Base-by-base conservation (phyloP, 2,888 invertebrate species). In the Hofmannophila pseudospretella region DNA sequence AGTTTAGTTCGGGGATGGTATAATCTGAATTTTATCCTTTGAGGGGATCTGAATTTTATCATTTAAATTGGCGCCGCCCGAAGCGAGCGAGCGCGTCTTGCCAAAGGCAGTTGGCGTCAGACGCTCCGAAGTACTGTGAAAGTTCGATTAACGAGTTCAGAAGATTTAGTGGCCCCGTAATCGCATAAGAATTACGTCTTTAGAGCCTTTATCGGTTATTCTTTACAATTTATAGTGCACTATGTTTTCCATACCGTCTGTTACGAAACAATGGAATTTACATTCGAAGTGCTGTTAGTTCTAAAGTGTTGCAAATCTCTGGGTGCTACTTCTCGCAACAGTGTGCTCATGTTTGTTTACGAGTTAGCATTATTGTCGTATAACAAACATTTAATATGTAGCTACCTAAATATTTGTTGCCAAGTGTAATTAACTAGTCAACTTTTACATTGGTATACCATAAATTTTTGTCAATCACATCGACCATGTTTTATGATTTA, bases 91-190 rank as follows among this genome's bases (percentile, higher is more conserved):
- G 62, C 62, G 70, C 47, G 60, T 57, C 49, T 70, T 81, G 82
- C 75, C 80, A 80, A 74, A 73, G 76, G 71, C 80, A 80, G 78
- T 75, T 74, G 75, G 77, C 78, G 78, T 72, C 78, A 71, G 68
- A 52, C 66, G 68, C 66, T 56, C 54, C 58, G 63, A 69, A 76
- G 74, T 72, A 73, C 77, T 78, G 73, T 64, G 66, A 68, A 80
- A 82, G 62, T 82, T 82, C 79, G 75, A 81, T 81, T 80, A 82
- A 82, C 79, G 80, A 81, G 77, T 78, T 79, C 62, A 49, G 55
- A 77, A 81, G 81, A 81, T 81, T 81, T 82, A 82, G 75, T 80
- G 65, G 64, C 48, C 51, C 58, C 58, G 73, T 79, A 75, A 81
- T 77, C 75, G 70, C 64, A 64, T 67, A 71, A 77, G 78, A 78